These are phyloP conservation scores for Ispidina picta DNA, from an alignment of 2,797 vertebrate genomes.

Conservation along the genomic window DNA sequence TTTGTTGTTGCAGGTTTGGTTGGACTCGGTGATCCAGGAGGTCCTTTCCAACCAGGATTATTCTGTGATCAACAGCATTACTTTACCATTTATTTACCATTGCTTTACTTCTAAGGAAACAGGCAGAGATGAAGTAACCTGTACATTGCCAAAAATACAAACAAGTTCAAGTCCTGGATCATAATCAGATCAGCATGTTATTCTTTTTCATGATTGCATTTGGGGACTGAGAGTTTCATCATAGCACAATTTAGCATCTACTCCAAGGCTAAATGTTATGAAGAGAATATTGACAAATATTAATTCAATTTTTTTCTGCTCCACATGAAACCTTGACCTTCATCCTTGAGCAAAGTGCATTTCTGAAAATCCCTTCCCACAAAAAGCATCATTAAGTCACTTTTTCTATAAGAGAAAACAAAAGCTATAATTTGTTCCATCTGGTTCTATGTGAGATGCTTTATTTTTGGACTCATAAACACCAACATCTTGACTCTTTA, in stretches of 20 bases:
- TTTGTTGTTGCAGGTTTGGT: too few species aligned
- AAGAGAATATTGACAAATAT: neutral
- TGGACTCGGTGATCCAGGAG: too few species aligned
- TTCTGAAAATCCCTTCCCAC: neutral
- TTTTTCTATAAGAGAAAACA: neutral
- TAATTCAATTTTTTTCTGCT: neutral
- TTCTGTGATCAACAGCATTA: rapidly evolving
- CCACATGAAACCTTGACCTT: neutral
- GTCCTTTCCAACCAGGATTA: too few species aligned
- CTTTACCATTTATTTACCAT: neutral
- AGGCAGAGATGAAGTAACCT: neutral
- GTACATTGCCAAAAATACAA: neutral
- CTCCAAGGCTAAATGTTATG: neutral
- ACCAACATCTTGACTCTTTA: neutral
- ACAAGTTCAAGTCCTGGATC: neutral
- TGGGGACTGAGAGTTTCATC: neutral
- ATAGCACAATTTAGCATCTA: neutral
- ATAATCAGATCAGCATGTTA: neutral
- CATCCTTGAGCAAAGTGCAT: neutral
- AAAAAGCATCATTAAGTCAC: neutral
- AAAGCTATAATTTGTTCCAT: neutral
- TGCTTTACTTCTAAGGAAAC: neutral
- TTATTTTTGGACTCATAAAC: neutral
- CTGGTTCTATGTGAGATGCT: neutral
- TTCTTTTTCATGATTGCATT: neutral